Conservation (phyloP, 1,140 invertebrate species). For the Pseudomyrmex dendroicus region DNA sequence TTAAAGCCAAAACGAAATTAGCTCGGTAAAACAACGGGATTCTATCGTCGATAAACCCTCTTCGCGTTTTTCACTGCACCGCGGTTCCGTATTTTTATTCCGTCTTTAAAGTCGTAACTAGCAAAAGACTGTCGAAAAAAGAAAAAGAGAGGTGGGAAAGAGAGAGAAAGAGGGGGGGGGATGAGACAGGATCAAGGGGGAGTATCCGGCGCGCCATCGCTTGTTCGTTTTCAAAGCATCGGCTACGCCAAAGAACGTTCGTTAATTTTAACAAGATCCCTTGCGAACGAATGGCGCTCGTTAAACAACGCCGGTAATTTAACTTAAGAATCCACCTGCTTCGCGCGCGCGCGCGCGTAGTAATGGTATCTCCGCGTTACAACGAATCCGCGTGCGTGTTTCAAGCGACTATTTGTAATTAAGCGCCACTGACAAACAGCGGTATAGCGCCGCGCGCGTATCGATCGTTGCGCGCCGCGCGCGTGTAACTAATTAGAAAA, state of each 20-base stretch:
- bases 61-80: neutral
- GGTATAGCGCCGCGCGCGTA: neutral
- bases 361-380: slow-evolving; percentile 34
- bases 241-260: slow-evolving; percentile 47
- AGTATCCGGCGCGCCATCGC: slow-evolving; percentile 41
- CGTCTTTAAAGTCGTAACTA: slow-evolving; percentile 39
- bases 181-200: neutral
- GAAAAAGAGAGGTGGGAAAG: neutral
- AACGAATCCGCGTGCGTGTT: slow-evolving; percentile 18
- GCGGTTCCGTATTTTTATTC: slow-evolving; percentile 36
- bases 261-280: slow-evolving; percentile 54
- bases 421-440: slow-evolving; percentile 54
- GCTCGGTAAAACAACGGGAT: slow-evolving; percentile 57
- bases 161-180: neutral
- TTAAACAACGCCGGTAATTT: slow-evolving; percentile 61
- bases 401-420: slow-evolving; percentile 45
- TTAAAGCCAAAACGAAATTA: slow-evolving; percentile 69
- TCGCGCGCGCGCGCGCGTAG: slow-evolving; percentile 2
- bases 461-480: slow-evolving; percentile 40
- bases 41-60: slow-evolving; percentile 60
- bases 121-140: neutral
- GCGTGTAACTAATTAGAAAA: slow-evolving; percentile 70
- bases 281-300: slow-evolving; percentile 34
- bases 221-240: slow-evolving; percentile 36
- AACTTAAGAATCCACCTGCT: slow-evolving; percentile 34